These are phyloP conservation scores for Mongoloraphidia duomilia DNA, from an alignment of 2,888 invertebrate genomes.

Conservation along the genomic window DNA sequence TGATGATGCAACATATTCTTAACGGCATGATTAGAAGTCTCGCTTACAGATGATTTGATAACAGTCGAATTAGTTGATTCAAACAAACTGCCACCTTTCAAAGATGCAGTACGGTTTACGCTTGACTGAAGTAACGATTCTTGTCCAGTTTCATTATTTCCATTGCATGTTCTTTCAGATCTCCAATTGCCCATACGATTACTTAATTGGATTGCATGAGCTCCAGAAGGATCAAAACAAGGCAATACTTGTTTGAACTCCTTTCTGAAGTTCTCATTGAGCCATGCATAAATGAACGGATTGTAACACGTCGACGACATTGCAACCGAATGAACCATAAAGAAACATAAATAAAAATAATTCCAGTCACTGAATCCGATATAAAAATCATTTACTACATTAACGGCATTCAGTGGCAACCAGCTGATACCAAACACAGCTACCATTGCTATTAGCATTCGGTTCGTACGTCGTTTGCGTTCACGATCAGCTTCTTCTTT, in stretches of 20 bases:
- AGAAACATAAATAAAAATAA: conserved; percentile 80
- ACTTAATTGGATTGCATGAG: conserved; percentile 3
- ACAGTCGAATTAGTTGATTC: background rate
- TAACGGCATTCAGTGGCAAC: conserved; percentile 82
- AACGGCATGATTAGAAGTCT: too few relatives aligned
- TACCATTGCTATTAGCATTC: conserved; percentile 97
- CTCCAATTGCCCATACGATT: conserved; percentile 41
- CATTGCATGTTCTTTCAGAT: conserved; percentile 59
- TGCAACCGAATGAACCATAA: conserved; percentile 75
- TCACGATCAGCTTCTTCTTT: conserved; percentile 83
- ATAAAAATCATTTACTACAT: conserved; percentile 73
- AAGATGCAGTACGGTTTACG: conserved; percentile 39
- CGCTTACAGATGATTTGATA: conserved; percentile 8
- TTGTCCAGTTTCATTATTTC: conserved; percentile 59
- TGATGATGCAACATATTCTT: background rate
- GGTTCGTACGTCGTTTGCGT: conserved; percentile 80
- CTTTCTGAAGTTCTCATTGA: conserved; percentile 87
- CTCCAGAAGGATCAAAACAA: conserved; percentile 34
- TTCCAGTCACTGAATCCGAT: conserved; percentile 57
- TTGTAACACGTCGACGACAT: conserved; percentile 94
- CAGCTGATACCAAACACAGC: conserved; percentile 93
- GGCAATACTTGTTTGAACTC: conserved; percentile 69
- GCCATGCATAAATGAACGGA: conserved; percentile 88
- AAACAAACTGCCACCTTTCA: conserved; percentile 17
- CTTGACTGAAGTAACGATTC: conserved; percentile 28